Base-by-base conservation (phyloP, 2,113 vertebrate species). In the Notothenia rossii region DNA sequence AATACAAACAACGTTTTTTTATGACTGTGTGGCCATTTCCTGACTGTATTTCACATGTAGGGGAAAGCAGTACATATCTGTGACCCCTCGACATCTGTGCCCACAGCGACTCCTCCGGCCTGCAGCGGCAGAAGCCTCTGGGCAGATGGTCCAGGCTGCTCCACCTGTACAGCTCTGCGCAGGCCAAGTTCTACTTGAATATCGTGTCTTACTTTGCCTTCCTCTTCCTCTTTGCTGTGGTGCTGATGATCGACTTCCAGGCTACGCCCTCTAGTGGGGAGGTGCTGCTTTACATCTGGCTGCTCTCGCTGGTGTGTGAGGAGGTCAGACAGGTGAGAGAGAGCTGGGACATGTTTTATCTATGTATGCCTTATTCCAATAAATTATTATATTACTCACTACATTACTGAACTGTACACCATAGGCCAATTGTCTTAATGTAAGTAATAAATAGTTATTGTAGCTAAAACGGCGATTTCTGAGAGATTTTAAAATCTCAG, bases 201-300 rank as follows among this genome's bases (percentile, higher is more conserved):
- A 96, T 95, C 17, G 93, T 96, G 54, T 97, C 96, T 10, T 99
- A 99, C 89, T 98, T 98, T 4, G 95, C 93, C 75, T 99, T 99
- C 92, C 96, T 99, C 53, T 92, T 95, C 87, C 95, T 99, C 49
- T 99, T 97, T 1, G 96, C 98, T 5, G 95, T 96, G 0, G 95
- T 99, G 75, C 92, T 99, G 60, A 96, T 98, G 96, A 95, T 96
- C 0, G 97, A 99, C 91, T 99, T 99, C 89, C 98, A 99, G 89
- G 46, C 78, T 0, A n/a, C 0, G 0, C 98, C 98, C 0, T 98
- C 97, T 3, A 87, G 91, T 87, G 62, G 51, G 15, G 98, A 99
- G 85, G 62, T 89, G 18, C 86, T 97, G 83, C 94, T 99, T 76
- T 99, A 99, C 86, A 82, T 97, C 82, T 99, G 98, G 98, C 93